Base-by-base conservation (phyloP, 1,140 invertebrate genomes). In the Hyles euphorbiae region DNA sequence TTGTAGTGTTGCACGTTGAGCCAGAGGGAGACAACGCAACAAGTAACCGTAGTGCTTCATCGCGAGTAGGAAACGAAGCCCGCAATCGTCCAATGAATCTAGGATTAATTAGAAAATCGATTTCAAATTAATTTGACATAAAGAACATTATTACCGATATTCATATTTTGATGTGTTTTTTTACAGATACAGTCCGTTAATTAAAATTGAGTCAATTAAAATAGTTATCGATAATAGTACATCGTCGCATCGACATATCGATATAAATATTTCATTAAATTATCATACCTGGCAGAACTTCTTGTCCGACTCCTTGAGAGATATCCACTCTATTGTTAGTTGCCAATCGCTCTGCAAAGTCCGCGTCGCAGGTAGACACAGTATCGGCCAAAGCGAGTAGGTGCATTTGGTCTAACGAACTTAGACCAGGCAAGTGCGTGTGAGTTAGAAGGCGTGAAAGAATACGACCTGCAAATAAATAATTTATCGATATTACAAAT, bases 331-430 rank as follows among this genome's bases (percentile, higher is more conserved):
- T 43, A 0, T 95, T 92, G 68, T 95, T 95, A 5, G 93, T 94
- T 3, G 95, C 94, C 70, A 97, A 95, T 49, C 95, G 90, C 74
- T 97, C 96, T 0, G 95, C 94, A 70, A 96, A 95, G 76, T 97
- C 95, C 0, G 94, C 95, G 71, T 97, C 96, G 72, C 95, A 96
- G 0, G 96, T 97, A 0, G 98, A 97, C 0, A 99, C 97, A 0
- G 99, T 99, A 74, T 99, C 98, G 32, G 98, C 98, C 22, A 99
- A 83, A 4, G 98, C 98, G 6, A 99, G 87, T 34, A 99, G 90
- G 89, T 99, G 98, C 98, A 99, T 99, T 86, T 99, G 99, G 89
- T 99, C 99, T 32, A 99, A 91, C 77, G 97, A 98, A 3, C 97
- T 98, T 3, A 99, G 89, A 0, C 98, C 98, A 1, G 98, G 98